These are phyloP conservation scores for Drosophila quadrilineata DNA, from an alignment of 1,140 invertebrate species.

Conservation along the genomic window DNA sequence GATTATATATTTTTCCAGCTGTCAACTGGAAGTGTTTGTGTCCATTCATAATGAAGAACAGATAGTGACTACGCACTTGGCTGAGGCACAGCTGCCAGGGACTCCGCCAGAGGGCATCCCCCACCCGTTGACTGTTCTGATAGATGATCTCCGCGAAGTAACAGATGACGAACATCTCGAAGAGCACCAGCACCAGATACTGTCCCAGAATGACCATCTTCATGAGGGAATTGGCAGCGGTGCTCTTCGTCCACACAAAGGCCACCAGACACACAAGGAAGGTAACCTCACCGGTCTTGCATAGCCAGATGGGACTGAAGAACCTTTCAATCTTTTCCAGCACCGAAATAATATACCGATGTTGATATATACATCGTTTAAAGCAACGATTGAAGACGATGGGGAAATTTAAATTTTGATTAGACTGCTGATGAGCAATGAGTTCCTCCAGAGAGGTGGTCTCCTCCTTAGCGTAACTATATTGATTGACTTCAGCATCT, in stretches of 20 bases:
- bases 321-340: constrained; percentile 14
- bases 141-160: constrained; percentile 42
- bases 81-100: constrained; percentile 37
- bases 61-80: constrained; percentile 35
- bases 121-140: constrained; percentile 39
- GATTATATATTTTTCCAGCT: constrained; percentile 41
- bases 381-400: background rate
- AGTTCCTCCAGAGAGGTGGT: background rate
- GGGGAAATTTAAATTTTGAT: background rate
- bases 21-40: constrained; percentile 31
- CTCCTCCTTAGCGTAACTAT: constrained; percentile 16
- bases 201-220: constrained; percentile 29
- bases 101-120: constrained; percentile 37
- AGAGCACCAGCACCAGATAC: constrained; percentile 29
- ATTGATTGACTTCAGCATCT: constrained; percentile 25
- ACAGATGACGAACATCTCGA: constrained; percentile 43
- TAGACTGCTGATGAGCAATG: background rate
- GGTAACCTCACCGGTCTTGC: constrained; percentile 32
- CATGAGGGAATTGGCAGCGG: constrained; percentile 23
- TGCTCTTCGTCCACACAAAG: constrained; percentile 40
- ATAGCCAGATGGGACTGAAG: constrained; percentile 38
- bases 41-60: constrained; percentile 34
- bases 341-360: background rate
- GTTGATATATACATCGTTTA: background rate
- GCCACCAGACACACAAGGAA: constrained; percentile 29